Conservation (phyloP, 2,888 invertebrate genomes). For the Slavum lentiscoides region DNA sequence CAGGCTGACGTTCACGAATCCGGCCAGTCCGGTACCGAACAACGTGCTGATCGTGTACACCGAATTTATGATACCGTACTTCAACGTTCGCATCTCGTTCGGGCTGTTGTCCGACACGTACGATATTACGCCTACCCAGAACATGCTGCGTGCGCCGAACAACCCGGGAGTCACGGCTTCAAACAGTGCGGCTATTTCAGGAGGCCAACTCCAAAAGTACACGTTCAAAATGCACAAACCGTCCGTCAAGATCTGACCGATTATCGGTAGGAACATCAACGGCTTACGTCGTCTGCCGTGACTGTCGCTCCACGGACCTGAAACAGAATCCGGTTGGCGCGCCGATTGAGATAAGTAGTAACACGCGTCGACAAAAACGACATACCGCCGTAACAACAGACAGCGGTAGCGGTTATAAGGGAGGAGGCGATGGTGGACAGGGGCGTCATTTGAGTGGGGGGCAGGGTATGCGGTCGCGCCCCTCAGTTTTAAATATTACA, state of each 20-base stretch:
- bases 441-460: too few relatives aligned
- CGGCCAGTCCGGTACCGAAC: slow-evolving; percentile 52
- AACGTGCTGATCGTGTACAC: slow-evolving; percentile 27
- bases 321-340: slow-evolving; percentile 28
- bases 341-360: too few relatives aligned
- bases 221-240: slow-evolving; percentile 55
- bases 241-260: slow-evolving; percentile 56
- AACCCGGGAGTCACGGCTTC: slow-evolving; percentile 55
- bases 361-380: too few relatives aligned
- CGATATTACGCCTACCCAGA: slow-evolving; percentile 55
- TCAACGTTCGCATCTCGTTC: slow-evolving; percentile 55
- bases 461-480: too few relatives aligned
- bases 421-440: too few relatives aligned
- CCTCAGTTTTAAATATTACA: too few relatives aligned
- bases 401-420: too few relatives aligned
- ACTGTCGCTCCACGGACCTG: slow-evolving; percentile 55
- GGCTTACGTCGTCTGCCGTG: slow-evolving; percentile 54
- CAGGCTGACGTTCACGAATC: slow-evolving; percentile 38
- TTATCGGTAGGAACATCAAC: slow-evolving; percentile 54
- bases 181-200: slow-evolving; percentile 55
- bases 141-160: slow-evolving; percentile 55
- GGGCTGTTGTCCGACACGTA: slow-evolving; percentile 56
- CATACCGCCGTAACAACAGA: too few relatives aligned
- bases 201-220: slow-evolving; percentile 56
- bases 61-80: slow-evolving; percentile 55